Conservation (phyloP, 2,888 invertebrate genomes). For the Theretra japonica region DNA sequence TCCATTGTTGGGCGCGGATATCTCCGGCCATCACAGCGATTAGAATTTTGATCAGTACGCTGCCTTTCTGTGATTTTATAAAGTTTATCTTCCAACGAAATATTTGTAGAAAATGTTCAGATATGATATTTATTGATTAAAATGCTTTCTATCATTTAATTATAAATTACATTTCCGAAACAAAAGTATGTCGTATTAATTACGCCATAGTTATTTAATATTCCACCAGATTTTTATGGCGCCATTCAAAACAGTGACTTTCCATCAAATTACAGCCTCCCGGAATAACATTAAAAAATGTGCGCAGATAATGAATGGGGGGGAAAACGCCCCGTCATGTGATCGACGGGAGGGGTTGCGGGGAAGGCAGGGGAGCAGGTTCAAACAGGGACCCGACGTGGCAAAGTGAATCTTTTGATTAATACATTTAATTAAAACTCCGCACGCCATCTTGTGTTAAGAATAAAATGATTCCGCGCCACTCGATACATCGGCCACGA, state of each 20-base stretch:
- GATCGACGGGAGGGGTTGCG: slow-evolving; percentile 48
- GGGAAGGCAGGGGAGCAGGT: slow-evolving; percentile 3
- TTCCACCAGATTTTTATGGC: neutral
- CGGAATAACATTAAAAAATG: slow-evolving; percentile 12
- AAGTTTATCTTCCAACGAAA: too few species aligned
- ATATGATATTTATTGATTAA: too few species aligned
- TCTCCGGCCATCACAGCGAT: too few species aligned
- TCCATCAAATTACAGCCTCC: slow-evolving; percentile 7
- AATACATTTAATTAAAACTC: slow-evolving; percentile 64
- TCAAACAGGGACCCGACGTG: slow-evolving; percentile 32
- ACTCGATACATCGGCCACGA: slow-evolving; percentile 25
- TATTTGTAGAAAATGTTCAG: too few species aligned
- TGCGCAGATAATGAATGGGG: slow-evolving; percentile 30
- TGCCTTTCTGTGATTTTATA: too few species aligned
- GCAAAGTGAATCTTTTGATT: slow-evolving; percentile 51
- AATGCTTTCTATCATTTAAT: neutral
- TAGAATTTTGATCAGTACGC: too few species aligned
- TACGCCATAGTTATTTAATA: neutral
- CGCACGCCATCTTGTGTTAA: slow-evolving; percentile 45
- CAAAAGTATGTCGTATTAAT: neutral
- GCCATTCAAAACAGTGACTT: slow-evolving; percentile 1
- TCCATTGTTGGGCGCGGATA: too few species aligned
- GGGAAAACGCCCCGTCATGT: slow-evolving; percentile 52
- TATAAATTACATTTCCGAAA: neutral
- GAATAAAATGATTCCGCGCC: slow-evolving; percentile 39